Evolutionary conservation across 1,140 invertebrate species (phyloP), one percentile per base, ranked within the genome.

Genomic region (Pogonomyrmex californicus): DNA sequence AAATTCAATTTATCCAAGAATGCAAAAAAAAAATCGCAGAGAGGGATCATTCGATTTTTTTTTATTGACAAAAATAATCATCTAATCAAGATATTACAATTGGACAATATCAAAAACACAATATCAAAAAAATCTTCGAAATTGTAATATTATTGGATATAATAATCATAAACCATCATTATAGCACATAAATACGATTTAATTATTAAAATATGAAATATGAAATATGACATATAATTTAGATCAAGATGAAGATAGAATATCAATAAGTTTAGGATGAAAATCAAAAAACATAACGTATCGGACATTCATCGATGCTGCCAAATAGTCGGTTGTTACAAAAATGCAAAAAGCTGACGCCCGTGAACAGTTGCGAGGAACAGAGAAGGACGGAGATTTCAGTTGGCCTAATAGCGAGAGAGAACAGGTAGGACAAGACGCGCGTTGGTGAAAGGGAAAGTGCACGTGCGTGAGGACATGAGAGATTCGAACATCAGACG

Each of bases 391-490:
- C n/a, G 62, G 12, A 12, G 9, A 12, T 36, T n/a, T 44, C 6
- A 47, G 12, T 54, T 68, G 77, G 33, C 7, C 41, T 56, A 62
- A 68, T n/a, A 12, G 58, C 10, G 47, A 36, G 1, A 41, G 10
- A 83, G n/a, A 76, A 83, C 70, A 76, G 77, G 63, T 87, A 82
- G 87, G 87, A 58, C 81, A 6, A 73, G 65, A 86, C 4, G 9
- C 23, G 5, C 51, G 36, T 38, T 56, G 51, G 88, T 89, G 88
- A 89, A 89, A 89, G 88, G 81, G 75, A 89, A 89, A 89, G 81
- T 87, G 60, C 51, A 54, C 58, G 36, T 73, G 62, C 44, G 12
- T 58, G 66, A 63, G 66, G 65, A 47, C 41, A 44, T n/a, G 76
- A 78, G n/a, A 66, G 47, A 60, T 54, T 62, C 56, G 12, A 38